These are phyloP conservation scores for Pemphigus obesinymphae DNA, from an alignment of 1,140 invertebrate species.

Conservation along the genomic window DNA sequence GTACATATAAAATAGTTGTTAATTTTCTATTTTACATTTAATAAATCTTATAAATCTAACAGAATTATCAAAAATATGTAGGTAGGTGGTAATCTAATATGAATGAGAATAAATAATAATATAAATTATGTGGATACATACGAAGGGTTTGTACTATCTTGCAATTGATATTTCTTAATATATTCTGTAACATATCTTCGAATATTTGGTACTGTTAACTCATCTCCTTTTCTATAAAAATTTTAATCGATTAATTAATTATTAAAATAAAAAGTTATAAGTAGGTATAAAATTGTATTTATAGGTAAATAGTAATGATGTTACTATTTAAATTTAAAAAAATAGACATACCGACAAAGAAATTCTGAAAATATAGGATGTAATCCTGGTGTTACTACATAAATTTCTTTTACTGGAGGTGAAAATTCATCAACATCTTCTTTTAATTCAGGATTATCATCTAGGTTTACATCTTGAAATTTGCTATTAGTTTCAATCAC, in stretches of 20 bases:
- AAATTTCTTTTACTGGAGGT: constrained; percentile 62
- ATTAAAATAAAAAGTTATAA: too few relatives aligned
- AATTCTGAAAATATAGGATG: constrained; percentile 60
- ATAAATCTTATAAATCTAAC: too few relatives aligned
- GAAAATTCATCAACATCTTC: constrained; percentile 47
- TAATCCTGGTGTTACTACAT: constrained; percentile 64
- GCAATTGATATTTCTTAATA: constrained; percentile 67
- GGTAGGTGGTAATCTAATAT: too few relatives aligned
- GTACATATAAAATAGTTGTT: too few relatives aligned
- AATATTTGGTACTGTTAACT: constrained; percentile 62
- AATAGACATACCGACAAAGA: constrained; percentile 52
- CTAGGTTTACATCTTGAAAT: constrained; percentile 49
- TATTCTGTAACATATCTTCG: constrained; percentile 70
- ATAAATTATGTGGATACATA: constrained; percentile 31
- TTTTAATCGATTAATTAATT: not conserved
- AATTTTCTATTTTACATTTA: too few relatives aligned
- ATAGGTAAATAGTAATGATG: too few relatives aligned
- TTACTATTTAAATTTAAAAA: too few relatives aligned
- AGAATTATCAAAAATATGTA: too few relatives aligned
- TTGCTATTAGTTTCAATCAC: constrained; percentile 55
- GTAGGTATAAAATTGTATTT: too few relatives aligned
- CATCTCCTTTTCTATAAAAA: constrained; percentile 68
- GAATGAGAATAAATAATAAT: too few relatives aligned
- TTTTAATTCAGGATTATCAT: constrained; percentile 49
- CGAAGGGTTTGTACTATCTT: constrained; percentile 52